Conservation (phyloP, 2,113 vertebrate genomes). For the Cygnus atratus region DNA sequence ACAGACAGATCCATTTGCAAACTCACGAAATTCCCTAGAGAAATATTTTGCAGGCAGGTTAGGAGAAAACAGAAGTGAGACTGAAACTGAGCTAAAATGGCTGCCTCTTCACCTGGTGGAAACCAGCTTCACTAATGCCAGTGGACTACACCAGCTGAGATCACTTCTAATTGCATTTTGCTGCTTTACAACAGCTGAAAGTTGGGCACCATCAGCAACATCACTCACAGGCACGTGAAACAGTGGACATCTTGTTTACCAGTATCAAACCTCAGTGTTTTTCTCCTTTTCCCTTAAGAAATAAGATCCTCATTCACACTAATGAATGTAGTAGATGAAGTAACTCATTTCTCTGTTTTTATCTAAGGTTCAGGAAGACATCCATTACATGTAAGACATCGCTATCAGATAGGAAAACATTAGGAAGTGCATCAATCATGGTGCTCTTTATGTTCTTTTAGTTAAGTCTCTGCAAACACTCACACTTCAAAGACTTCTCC, state of each 20-base stretch:
- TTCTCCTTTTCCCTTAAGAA: neutral
- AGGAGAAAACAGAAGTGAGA: neutral
- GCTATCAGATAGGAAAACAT: neutral
- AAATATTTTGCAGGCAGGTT: slow-evolving; percentile 32
- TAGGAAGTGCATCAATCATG: neutral
- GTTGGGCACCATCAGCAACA: neutral
- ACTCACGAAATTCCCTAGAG: slow-evolving; percentile 90
- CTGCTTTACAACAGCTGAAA: neutral
- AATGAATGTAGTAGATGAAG: neutral
- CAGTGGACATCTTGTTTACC: neutral
- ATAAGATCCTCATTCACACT: neutral
- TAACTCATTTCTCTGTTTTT: neutral
- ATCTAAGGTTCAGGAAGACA: neutral
- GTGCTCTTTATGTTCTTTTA: neutral
- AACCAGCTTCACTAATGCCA: neutral
- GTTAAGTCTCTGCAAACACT: neutral
- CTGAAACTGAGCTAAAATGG: neutral
- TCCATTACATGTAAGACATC: neutral
- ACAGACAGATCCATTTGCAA: slow-evolving; percentile 90
- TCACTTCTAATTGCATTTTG: neutral
- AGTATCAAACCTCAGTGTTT: neutral
- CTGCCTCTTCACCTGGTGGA: neutral
- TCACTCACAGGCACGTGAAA: neutral
- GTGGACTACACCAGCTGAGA: neutral
- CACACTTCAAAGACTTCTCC: neutral